A percentile compares a stretch with the other conserved stretches of the same genome.
Conservation (phyloP, 23 tunicate genomes). For the Pegea sp. region DNA sequence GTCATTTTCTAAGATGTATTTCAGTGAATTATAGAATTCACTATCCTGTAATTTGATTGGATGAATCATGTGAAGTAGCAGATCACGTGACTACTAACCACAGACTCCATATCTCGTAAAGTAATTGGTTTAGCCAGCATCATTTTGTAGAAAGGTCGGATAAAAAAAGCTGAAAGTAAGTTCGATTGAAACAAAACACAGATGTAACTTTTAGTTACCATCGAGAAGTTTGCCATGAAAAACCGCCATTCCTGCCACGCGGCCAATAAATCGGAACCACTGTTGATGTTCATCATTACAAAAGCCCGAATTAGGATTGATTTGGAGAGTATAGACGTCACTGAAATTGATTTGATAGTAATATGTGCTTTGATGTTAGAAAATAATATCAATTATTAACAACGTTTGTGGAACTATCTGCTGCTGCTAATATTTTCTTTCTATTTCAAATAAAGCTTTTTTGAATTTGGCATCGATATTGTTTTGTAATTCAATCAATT, state of each 20-base stretch:
- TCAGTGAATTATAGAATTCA: conserved; percentile 88
- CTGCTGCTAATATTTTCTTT: not conserved
- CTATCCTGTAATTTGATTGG: conserved; percentile 45
- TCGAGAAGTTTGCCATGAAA: conserved; percentile 90
- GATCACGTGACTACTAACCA: conserved; percentile 80
- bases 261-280: conserved; percentile 87
- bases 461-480: too few species aligned
- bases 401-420: not conserved
- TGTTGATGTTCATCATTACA: conserved; percentile 78
- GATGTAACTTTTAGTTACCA: conserved; percentile 28
- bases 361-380: not conserved
- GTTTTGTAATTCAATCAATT: too few species aligned
- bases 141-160: conserved; percentile 98
- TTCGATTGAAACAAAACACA: too few species aligned
- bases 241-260: conserved; percentile 98
- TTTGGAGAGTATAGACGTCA: conserved; percentile 90
- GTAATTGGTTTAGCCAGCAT: conserved; percentile 94
- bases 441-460: not conserved
- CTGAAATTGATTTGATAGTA: conserved; percentile 8
- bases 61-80: conserved; percentile 47
- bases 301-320: conserved; percentile 86
- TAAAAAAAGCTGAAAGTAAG: conserved; percentile 78
- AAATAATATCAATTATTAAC: not conserved
- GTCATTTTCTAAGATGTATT: conserved; percentile 83
- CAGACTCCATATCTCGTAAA: conserved; percentile 86